Evolutionary conservation across 2,797 vertebrate species (phyloP).

Genomic region (Ctenopoma multispine): DNA sequence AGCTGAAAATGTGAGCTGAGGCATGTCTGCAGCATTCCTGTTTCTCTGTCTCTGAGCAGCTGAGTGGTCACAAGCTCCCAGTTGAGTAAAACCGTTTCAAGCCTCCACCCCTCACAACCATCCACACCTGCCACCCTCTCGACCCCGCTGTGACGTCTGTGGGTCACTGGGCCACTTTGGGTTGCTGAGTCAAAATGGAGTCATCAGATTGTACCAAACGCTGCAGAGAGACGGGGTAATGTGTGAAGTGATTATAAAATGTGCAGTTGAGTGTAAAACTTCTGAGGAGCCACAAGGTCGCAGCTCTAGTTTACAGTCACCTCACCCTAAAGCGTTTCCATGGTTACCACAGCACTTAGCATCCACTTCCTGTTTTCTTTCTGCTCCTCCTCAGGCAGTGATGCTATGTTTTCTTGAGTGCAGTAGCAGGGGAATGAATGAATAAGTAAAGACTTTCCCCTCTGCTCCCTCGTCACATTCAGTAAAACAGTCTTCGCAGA

Average conservation of each 20-base stretch:
- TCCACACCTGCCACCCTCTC: constrained; percentile 20
- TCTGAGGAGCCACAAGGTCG: constrained; percentile 17
- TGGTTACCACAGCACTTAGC: constrained; percentile 64
- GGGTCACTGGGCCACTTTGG: constrained; percentile 50
- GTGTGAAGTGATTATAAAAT: constrained; percentile 50
- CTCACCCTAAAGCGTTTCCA: constrained; percentile 53
- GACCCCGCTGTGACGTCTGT: constrained; percentile 22
- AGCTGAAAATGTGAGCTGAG: constrained; percentile 3
- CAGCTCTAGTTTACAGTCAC: constrained; percentile 17
- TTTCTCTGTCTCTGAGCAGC: constrained; percentile 24
- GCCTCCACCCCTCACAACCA: neutral
- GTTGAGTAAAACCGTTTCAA: constrained; percentile 39
- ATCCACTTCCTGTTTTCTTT: constrained; percentile 73
- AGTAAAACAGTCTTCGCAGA: constrained; percentile 51
- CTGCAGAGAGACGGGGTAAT: neutral
- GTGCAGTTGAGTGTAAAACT: constrained; percentile 44
- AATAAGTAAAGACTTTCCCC: constrained; percentile 73
- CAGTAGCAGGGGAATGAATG: constrained; percentile 57
- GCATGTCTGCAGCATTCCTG: neutral
- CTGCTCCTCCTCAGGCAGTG: constrained; percentile 36
- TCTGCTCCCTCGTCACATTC: constrained; percentile 52
- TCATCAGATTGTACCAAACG: constrained; percentile 35
- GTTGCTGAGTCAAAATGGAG: constrained; percentile 37
- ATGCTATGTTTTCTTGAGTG: constrained; percentile 54
- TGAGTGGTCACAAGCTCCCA: constrained; percentile 27